Evolutionary conservation across 2,888 invertebrate species (phyloP), one percentile per base, ranked within the genome.

Genomic region (Invenusta paracnida): DNA sequence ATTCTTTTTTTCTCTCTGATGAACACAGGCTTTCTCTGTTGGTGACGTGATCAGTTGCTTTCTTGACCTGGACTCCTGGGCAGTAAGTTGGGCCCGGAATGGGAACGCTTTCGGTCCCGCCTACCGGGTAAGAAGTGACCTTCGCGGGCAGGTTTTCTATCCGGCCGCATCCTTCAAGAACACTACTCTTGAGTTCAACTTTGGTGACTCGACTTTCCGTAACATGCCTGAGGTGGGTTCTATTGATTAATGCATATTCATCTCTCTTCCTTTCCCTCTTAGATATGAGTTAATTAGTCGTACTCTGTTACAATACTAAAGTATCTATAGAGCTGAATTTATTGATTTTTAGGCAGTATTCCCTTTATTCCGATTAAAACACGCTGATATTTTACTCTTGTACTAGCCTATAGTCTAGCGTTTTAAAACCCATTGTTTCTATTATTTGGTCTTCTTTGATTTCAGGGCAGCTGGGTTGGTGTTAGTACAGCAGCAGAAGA

Each of bases 41-140:
- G 94, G 94, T 90, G 98, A 99, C 93, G 95, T 96, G 0, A 95
- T 99, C 89, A 97, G 94, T 23, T 97, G 97, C 89, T 93, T 94
- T 87, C 89, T 99, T 23, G 95, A 98, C 91, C 92, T 98, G 86
- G 95, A 95, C 88, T 93, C 92, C 87, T 94, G 94, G 85, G 95
- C 95, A 90, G 94, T 99, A 25, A 93, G 93, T 83, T 99, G 94
- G 91, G 93, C 94, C 0, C 91, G 91, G 87, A 92, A 92, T 88
- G 92, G 92, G 29, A 0, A 25, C 23, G 23, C 25, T 2, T 81
- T 81, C 82, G 82, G 82, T 1, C 82, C 79, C 29, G 79, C 79
- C 27, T 79, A 25, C n/a, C 29, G 29, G 79, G n/a, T 79, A 2
- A 79, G 27, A 5, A 25, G 79, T n/a, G 79, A 79, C 29, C 29